Percentiles rank a stretch among this genome's conserved stretches.
Evolutionary conservation across 2,113 vertebrate species (phyloP).

Genomic region (Natator depressus): DNA sequence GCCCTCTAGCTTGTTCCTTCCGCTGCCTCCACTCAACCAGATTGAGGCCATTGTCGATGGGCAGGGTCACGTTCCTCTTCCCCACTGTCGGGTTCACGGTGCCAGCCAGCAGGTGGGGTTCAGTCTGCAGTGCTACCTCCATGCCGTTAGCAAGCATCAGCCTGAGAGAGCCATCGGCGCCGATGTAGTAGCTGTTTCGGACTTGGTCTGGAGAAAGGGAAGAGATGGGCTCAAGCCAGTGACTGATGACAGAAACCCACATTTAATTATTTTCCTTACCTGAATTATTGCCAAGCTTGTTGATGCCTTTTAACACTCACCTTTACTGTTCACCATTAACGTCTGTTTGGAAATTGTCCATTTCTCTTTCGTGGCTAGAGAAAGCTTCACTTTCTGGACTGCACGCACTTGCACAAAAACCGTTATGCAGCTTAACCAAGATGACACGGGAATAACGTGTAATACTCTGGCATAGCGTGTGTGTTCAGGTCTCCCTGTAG

Average conservation of each 20-base stretch:
- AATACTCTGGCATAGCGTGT: background rate
- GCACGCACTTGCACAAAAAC: background rate
- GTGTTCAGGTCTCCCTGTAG: background rate
- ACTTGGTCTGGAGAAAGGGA: conserved; percentile 89
- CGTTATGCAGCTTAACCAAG: background rate
- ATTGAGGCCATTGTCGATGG: conserved; percentile 96
- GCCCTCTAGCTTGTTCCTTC: conserved; percentile 95
- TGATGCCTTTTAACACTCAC: background rate
- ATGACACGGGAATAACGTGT: background rate
- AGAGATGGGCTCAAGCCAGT: background rate
- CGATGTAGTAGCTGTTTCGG: conserved; percentile 97
- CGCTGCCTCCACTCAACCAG: conserved; percentile 98
- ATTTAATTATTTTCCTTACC: background rate
- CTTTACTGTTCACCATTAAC: accelerated
- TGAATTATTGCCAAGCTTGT: background rate
- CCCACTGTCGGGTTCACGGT: conserved; percentile 97
- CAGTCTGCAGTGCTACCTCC: conserved; percentile 96
- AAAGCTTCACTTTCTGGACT: background rate
- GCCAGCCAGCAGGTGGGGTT: conserved; percentile 95
- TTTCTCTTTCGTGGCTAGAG: background rate
- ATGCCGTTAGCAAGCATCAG: conserved; percentile 95
- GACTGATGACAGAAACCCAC: background rate
- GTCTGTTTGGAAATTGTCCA: background rate
- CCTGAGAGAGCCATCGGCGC: conserved; percentile 92
- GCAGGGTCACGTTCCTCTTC: conserved; percentile 95